phyloP scores from a whole-genome alignment of 2,888 invertebrate species.

The Hypselothyrea guttata region DNA sequence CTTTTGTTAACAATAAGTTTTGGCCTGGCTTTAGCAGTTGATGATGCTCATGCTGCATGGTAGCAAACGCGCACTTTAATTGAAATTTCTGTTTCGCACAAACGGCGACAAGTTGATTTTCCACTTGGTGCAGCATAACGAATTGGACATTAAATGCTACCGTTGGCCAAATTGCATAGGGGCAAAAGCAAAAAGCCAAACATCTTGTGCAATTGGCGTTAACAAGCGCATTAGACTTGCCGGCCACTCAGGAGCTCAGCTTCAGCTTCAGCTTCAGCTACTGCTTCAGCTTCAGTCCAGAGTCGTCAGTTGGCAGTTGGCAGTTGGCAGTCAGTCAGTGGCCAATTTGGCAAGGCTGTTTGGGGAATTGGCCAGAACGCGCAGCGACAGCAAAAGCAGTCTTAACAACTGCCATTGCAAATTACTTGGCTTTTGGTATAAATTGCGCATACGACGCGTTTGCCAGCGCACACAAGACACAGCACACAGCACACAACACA shows the following conservation, averaged over 20 bases:
- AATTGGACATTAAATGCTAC: constrained; percentile 79
- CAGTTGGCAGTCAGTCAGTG: constrained; percentile 51
- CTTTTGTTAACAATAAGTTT: constrained; percentile 59
- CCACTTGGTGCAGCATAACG: constrained; percentile 68
- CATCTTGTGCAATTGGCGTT: constrained; percentile 72
- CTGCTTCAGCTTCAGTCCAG: too few relatives aligned
- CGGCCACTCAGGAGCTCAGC: constrained; percentile 27
- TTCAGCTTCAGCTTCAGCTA: too few relatives aligned
- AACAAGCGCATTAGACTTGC: constrained; percentile 76
- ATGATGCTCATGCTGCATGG: constrained; percentile 36
- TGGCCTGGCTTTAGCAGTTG: constrained; percentile 51
- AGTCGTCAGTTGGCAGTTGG: constrained; percentile 15
- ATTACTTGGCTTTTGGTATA: constrained; percentile 60
- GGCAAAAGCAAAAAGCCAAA: constrained; percentile 11
- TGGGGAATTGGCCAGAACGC: constrained; percentile 63
- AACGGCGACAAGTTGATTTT: constrained; percentile 73
- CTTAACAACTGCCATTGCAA: constrained; percentile 72
- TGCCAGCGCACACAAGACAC: constrained; percentile 20
- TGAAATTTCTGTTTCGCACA: constrained; percentile 24
- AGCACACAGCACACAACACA: constrained; percentile 16
- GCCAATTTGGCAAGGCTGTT: constrained; percentile 76
- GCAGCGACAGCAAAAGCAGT: constrained; percentile 40
- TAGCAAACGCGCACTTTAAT: constrained; percentile 21
- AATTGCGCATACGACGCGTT: constrained; percentile 63
- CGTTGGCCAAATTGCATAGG: constrained; percentile 75